phyloP scores from a whole-genome alignment of 2,797 vertebrate genomes.

The Meriones psammophilus region DNA sequence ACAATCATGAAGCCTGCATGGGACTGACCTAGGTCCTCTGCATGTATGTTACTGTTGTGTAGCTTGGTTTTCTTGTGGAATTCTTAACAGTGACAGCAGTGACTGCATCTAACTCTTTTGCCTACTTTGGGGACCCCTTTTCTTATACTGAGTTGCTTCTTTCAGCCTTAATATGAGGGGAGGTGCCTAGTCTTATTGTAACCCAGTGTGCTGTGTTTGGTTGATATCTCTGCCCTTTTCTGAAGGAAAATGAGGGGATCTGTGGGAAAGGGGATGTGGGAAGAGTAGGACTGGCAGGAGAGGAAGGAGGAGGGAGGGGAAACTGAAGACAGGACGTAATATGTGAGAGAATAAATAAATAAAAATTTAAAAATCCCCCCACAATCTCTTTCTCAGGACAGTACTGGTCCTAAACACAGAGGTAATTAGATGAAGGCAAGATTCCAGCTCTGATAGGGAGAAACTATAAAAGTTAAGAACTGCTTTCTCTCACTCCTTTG shows the following conservation, averaged over 20 bases:
- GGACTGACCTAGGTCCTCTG: neutral
- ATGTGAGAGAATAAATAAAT: neutral
- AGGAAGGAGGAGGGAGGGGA: neutral
- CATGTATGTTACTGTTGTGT: neutral
- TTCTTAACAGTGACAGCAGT: neutral
- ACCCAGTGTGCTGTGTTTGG: neutral
- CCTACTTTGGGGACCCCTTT: neutral
- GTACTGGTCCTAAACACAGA: neutral
- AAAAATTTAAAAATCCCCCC: neutral
- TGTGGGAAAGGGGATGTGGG: neutral
- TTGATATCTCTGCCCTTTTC: neutral
- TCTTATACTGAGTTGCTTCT: neutral
- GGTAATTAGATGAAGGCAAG: neutral
- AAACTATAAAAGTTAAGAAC: neutral
- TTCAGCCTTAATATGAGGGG: neutral
- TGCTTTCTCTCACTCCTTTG: neutral
- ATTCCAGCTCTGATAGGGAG: neutral
- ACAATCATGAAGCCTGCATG: neutral
- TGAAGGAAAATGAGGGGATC: neutral
- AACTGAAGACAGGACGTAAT: neutral
- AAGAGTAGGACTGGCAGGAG: neutral
- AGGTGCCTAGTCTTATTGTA: neutral
- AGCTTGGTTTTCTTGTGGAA: neutral
- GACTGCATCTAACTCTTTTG: neutral
- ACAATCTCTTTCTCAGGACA: neutral